Conservation (phyloP, 2,888 invertebrate species). For the Tinea semifulvella region DNA sequence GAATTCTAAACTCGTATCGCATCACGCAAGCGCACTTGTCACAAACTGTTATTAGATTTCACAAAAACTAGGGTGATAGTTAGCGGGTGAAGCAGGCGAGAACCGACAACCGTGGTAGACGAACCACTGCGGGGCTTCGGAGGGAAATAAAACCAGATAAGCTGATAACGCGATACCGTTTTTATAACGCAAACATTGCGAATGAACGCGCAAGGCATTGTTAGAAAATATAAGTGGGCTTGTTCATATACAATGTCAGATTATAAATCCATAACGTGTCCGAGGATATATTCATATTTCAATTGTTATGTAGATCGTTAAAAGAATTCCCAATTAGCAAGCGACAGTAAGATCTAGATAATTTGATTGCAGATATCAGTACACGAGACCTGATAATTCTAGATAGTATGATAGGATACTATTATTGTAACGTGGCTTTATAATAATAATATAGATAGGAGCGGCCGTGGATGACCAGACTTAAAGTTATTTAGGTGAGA, state of each 20-base stretch:
- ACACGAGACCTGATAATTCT: too few relatives aligned
- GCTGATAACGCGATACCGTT: conserved; percentile 60
- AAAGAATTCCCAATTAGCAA: conserved; percentile 3
- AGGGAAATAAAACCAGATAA: conserved; percentile 34
- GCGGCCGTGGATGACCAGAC: too few relatives aligned
- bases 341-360: conserved; percentile 1
- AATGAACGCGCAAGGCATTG: conserved; percentile 24
- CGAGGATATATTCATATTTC: conserved; percentile 8
- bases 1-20: conserved; percentile 1
- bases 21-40: conserved; percentile 27
- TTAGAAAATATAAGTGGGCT: conserved; percentile 10
- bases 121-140: conserved; percentile 42
- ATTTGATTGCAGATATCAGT: not conserved
- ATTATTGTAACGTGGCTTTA: too few relatives aligned
- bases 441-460: too few relatives aligned
- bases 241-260: not conserved
- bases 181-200: conserved; percentile 42
- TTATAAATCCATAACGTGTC: conserved; percentile 5
- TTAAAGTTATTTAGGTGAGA: too few relatives aligned
- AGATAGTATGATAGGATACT: too few relatives aligned
- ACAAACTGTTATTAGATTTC: conserved; percentile 26
- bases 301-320: not conserved
- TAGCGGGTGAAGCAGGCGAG: conserved; percentile 20
- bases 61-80: conserved; percentile 21
- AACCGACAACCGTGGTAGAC: conserved; percentile 33